A percentile compares a stretch with the other conserved stretches of the same genome.
These are phyloP conservation scores for Paelopatides confundens DNA, from an alignment of 53 echinoderm and acorn worm genomes.

Conservation along the genomic window DNA sequence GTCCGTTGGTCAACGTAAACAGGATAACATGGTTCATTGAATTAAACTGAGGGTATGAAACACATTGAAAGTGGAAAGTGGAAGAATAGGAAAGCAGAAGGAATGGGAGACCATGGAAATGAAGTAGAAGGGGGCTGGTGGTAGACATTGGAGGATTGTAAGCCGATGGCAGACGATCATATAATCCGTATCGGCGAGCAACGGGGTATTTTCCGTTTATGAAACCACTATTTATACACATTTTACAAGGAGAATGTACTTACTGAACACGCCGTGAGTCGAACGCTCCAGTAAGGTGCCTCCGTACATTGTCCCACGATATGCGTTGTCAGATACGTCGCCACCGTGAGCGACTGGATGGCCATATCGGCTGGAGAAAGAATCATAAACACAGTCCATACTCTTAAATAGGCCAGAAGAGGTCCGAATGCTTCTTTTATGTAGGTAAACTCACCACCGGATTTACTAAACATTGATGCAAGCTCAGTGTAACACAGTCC, in stretches of 20 bases:
- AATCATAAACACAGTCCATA: constrained; percentile 63
- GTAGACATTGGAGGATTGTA: too few relatives aligned
- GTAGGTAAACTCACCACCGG: constrained; percentile 79
- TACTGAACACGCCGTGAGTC: constrained; percentile 56
- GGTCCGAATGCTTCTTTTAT: constrained; percentile 65
- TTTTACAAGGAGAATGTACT: constrained; percentile 5
- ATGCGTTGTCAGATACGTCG: constrained; percentile 62
- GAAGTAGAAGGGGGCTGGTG: too few relatives aligned
- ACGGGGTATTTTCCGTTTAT: background rate
- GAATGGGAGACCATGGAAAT: too few relatives aligned
- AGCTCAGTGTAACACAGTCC: constrained; percentile 83
- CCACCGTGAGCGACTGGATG: constrained; percentile 57
- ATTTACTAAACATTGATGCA: constrained; percentile 71
- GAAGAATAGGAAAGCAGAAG: too few relatives aligned
- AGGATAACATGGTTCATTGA: too few relatives aligned
- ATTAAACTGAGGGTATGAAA: too few relatives aligned
- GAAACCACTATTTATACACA: background rate
- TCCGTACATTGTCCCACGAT: constrained; percentile 44
- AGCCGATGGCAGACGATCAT: too few relatives aligned
- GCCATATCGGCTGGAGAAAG: constrained; percentile 61
- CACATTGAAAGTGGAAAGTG: too few relatives aligned
- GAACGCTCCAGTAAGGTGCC: constrained; percentile 10
- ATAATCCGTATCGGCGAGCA: too few relatives aligned
- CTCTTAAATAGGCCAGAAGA: constrained; percentile 54
- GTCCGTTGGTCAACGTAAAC: too few relatives aligned